Evolutionary conservation across 2,888 invertebrate species (phyloP).

Genomic region (Hecatera dysodea): DNA sequence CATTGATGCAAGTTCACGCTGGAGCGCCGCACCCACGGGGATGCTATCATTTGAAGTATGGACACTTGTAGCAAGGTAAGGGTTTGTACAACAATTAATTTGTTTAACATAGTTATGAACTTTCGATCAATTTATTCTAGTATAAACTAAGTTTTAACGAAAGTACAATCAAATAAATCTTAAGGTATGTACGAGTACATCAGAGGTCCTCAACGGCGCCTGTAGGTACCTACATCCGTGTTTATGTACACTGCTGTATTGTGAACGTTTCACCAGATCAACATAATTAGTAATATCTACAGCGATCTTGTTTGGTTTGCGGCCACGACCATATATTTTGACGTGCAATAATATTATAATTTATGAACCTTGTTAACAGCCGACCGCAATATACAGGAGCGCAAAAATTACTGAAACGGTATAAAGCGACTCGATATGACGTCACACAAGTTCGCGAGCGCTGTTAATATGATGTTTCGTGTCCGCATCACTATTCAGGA

Average conservation of each 20-base stretch:
- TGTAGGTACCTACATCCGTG: too few species aligned
- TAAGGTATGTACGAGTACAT: too few species aligned
- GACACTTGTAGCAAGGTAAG: not conserved
- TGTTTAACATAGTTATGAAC: not conserved
- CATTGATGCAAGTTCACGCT: conserved; percentile 59
- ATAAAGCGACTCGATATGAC: conserved; percentile 9
- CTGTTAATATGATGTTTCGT: conserved; percentile 64
- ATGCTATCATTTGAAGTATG: conserved; percentile 52
- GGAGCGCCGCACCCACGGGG: conserved; percentile 62
- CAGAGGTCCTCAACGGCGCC: not conserved
- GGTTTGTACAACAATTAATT: not conserved
- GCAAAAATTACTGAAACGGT: conserved; percentile 25
- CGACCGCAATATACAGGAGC: conserved; percentile 13
- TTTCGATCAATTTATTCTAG: not conserved
- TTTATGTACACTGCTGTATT: not conserved
- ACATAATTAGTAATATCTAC: conserved; percentile 21
- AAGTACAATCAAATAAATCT: not conserved
- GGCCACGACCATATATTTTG: conserved; percentile 29
- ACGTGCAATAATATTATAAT: conserved; percentile 60
- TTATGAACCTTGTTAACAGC: conserved; percentile 50
- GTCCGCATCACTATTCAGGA: conserved; percentile 74
- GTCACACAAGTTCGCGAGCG: not conserved
- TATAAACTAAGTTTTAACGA: not conserved
- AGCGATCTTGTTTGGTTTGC: conserved; percentile 12
- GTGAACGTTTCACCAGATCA: conserved; percentile 1